These are phyloP conservation scores for Andrena haemorrhoa DNA, from an alignment of 2,888 invertebrate genomes.

Conservation along the genomic window DNA sequence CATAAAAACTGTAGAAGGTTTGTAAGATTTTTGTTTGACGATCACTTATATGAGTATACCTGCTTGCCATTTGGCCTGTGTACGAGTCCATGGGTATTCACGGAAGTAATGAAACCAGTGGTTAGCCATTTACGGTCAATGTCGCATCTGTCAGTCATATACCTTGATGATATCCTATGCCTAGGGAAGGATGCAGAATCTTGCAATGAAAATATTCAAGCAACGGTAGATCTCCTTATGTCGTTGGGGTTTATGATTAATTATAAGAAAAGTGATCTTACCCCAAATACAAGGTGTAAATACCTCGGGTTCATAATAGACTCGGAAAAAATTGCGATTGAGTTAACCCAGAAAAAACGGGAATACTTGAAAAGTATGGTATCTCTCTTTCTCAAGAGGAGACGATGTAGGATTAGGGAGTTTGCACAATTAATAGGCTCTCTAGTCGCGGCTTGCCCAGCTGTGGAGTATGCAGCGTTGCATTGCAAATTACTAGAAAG, in stretches of 20 bases:
- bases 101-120: slow-evolving; percentile 18
- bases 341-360: neutral
- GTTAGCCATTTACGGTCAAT: neutral
- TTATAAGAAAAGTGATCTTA: slow-evolving; percentile 8
- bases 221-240: neutral
- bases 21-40: neutral
- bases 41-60: neutral
- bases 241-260: slow-evolving; percentile 28
- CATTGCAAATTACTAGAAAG: neutral
- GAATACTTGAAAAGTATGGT: slow-evolving; percentile 11
- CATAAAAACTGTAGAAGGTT: neutral
- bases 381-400: neutral
- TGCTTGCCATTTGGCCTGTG: slow-evolving; percentile 12
- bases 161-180: slow-evolving; percentile 17
- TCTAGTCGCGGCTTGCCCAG: neutral
- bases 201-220: neutral
- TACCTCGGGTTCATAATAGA: slow-evolving; percentile 19
- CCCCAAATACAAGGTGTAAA: neutral
- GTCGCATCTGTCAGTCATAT: neutral
- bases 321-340: neutral
- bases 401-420: neutral
- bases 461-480: neutral
- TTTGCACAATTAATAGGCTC: neutral
- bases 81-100: slow-evolving; percentile 20
- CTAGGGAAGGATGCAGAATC: neutral